These are phyloP conservation scores for Phaethornis superciliosus DNA, from an alignment of 2,113 vertebrate genomes.

Conservation along the genomic window DNA sequence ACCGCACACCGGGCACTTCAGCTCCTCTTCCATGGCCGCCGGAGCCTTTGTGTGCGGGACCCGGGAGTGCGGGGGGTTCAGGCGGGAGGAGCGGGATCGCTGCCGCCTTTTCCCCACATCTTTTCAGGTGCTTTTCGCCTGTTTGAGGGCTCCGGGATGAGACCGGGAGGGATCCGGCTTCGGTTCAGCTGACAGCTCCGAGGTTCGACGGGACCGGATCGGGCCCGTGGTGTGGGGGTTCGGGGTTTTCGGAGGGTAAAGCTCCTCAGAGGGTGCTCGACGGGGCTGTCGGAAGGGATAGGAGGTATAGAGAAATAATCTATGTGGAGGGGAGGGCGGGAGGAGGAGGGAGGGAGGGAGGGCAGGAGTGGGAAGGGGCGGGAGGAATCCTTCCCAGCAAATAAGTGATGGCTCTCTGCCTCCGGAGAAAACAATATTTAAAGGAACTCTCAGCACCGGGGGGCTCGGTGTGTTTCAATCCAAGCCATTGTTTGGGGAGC, in stretches of 20 bases:
- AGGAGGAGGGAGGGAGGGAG: neutral
- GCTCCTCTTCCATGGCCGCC: constrained; percentile 91
- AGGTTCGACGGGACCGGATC: too few species aligned
- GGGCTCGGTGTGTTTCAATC: neutral
- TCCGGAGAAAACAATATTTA: constrained; percentile 30
- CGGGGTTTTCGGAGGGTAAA: too few species aligned
- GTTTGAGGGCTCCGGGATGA: neutral
- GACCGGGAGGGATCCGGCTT: neutral
- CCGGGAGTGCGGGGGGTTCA: neutral
- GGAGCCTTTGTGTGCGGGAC: neutral
- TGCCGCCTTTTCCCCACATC: neutral
- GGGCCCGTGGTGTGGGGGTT: too few species aligned
- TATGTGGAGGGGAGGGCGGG: neutral
- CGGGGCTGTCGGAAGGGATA: constrained; percentile 43
- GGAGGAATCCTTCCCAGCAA: constrained; percentile 66
- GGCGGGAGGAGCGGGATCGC: neutral
- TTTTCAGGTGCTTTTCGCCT: neutral
- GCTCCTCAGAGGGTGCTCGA: neutral
- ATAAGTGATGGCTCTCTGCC: constrained; percentile 47
- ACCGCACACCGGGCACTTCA: constrained; percentile 96
- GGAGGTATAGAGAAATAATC: constrained; percentile 36
- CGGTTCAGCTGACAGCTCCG: too few species aligned
- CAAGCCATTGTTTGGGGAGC: constrained; percentile 17
- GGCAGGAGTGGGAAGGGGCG: constrained; percentile 44
- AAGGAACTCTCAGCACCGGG: neutral